Base-by-base conservation (phyloP, 2,888 invertebrate species). In the Luperina nickerlii region DNA sequence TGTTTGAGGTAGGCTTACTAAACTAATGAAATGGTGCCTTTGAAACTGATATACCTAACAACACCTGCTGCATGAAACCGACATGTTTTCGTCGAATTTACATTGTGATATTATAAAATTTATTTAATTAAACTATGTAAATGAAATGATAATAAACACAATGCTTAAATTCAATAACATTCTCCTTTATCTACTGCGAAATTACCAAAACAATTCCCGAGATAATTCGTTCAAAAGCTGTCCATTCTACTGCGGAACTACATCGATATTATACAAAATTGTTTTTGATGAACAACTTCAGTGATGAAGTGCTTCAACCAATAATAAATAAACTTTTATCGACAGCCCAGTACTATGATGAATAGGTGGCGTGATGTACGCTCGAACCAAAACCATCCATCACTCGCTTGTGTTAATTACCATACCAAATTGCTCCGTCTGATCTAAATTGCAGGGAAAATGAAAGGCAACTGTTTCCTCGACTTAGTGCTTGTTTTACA, bases 1-100 rank as follows among this genome's bases (percentile, higher is more conserved):
- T 99, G 78, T 98, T 98, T 93, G 98, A 98, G 97, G 98, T 98
- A 86, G 68, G 78, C 38, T 74, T 71, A 63, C 62, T 51, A 38
- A 54, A 38, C 24, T 60, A 81, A 81, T 54, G 45, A 63, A 85
- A 48, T 65, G 24, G 15, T 68, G 24, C 27, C 45, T 85, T 84
- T 62, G 42, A 54, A 79, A 63, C 62, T 57, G 24, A 68, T 84
- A 54, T 48, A 6, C 11, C 65, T 20, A 63, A 13, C 27, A n/a
- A 69, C 32, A 70, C 38, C 5, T 65, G 38, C 65, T 67, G n/a
- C 15, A 60, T 45, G n/a, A n/a, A 51, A 57, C 9, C 51, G n/a
- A 66, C 3, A 15, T 45, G 27, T 54, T 68, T 67, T 54, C 18
- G 1, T 24, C 15, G 20, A 79, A 48, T 63, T 69, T 42, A 51